Evolutionary conservation across 1,140 invertebrate genomes (phyloP).

Genomic region (Gryon sp.): DNA sequence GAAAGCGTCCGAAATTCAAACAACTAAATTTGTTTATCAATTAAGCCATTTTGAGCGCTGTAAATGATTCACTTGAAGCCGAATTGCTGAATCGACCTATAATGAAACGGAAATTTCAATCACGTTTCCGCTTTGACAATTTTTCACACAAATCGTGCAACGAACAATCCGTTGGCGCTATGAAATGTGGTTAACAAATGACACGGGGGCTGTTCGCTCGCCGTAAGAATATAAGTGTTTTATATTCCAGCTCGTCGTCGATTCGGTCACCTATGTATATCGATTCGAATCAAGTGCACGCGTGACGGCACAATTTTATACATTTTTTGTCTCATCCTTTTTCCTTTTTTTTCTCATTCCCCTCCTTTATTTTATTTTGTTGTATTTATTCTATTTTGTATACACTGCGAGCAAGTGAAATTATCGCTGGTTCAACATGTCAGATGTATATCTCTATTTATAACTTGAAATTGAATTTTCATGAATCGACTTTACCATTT

Average conservation of each 20-base stretch:
- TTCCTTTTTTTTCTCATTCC: background rate
- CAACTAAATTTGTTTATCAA: slow-evolving; percentile 5
- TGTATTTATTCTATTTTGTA: background rate
- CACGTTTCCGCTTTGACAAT: slow-evolving; percentile 19
- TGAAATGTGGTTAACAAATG: slow-evolving; percentile 15
- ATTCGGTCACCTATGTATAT: slow-evolving; percentile 5
- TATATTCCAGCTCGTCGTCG: slow-evolving; percentile 6
- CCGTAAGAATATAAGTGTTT: slow-evolving; percentile 44
- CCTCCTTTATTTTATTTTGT: background rate
- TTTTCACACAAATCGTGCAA: slow-evolving; percentile 24
- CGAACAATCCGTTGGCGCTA: slow-evolving; percentile 1
- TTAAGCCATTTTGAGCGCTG: slow-evolving; percentile 5
- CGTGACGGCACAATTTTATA: slow-evolving; percentile 10
- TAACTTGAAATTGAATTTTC: slow-evolving; percentile 38
- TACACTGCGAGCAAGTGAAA: slow-evolving; percentile 1
- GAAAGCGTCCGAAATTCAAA: too few relatives aligned
- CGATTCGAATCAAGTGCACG: slow-evolving; percentile 30
- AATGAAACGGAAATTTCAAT: slow-evolving; percentile 39
- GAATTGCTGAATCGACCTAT: background rate
- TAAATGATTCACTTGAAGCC: slow-evolving; percentile 14
- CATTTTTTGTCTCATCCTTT: background rate
- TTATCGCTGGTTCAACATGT: slow-evolving; percentile 17
- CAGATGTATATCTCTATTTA: slow-evolving; percentile 33
- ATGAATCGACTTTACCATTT: slow-evolving; percentile 22
- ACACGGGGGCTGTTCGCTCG: slow-evolving; percentile 1